Base-by-base conservation (phyloP, 2,888 invertebrate genomes). In the Drosophila infuscata region DNA sequence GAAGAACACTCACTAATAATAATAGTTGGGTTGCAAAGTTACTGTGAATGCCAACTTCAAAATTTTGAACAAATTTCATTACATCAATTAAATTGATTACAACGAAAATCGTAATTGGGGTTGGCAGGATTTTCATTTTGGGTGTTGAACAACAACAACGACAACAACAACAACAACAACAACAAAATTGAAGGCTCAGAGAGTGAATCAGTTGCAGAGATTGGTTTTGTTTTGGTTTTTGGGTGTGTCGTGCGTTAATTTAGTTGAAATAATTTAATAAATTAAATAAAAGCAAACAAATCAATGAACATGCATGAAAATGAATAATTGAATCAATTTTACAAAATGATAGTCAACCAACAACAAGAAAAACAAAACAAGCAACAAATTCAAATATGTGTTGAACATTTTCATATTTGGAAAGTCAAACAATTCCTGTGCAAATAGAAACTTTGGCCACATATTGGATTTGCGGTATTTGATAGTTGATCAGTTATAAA, bases 311-410 rank as follows among this genome's bases (percentile, higher is more conserved):
- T 52, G 54, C 67, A 74, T 52, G 54, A 62, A 77, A 77, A 85
- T 88, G 70, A 79, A 83, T 84, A 86, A 86, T 83, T 86, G 78
- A 85, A 88, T 81, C 83, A 83, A 81, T 79, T 79, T 86, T 83
- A 74, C 83, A 86, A 81, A 74, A 82, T 77, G 69, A 63, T 58
- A 60, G n/a, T 70, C 75, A 54, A 65, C 68, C 49, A 67, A 43
- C 48, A 79, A 36, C 62, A 72, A 38, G 35, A 61, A 58, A 20
- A 76, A 57, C 46, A 60, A 43, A 43, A 29, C 46, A 58, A n/a
- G 56, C 41, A 72, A 62, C 70, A 76, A 70, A 70, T 80, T 76
- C 35, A 70, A 76, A 79, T 80, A 80, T 80, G 76, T 80, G 76
- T 73, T 76, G 66, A 80, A 76, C 65, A 79, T 80, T 76, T 80